A percentile compares a stretch with the other conserved stretches of the same genome.
These are phyloP conservation scores for Cotesia vestalis DNA, from an alignment of 1,140 invertebrate genomes.

Conservation along the genomic window DNA sequence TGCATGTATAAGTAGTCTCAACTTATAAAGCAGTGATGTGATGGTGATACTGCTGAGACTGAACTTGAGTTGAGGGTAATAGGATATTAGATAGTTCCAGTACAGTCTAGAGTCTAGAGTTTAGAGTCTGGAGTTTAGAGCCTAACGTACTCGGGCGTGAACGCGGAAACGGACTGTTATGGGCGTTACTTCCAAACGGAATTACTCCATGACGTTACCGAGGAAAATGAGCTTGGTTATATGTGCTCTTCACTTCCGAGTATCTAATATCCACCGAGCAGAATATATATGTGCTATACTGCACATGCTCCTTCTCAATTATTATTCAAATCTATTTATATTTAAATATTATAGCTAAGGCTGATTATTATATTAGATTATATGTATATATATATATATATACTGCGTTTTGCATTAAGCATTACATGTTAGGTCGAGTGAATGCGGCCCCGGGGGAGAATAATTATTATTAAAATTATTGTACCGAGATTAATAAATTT, in stretches of 20 bases:
- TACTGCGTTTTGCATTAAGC: no score
- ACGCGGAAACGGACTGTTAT: conserved; percentile 44
- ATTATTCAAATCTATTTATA: not conserved
- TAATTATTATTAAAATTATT: no score
- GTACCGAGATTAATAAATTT: no score
- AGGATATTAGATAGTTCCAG: conserved; percentile 1
- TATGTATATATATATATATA: no score
- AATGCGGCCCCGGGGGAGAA: no score
- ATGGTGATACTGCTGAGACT: conserved; percentile 18
- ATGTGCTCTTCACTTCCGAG: conserved; percentile 17
- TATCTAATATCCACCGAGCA: not conserved
- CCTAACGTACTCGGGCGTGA: conserved; percentile 43
- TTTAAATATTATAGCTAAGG: no score
- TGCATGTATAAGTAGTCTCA: conserved; percentile 17
- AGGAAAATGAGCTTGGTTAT: conserved; percentile 16
- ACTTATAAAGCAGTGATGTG: conserved; percentile 12
- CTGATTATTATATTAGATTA: not conserved
- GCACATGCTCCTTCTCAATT: no score
- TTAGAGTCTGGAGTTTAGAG: conserved; percentile 17
- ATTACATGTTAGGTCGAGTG: no score
- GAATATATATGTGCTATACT: no score
- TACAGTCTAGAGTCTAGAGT: no score
- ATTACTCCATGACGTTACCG: conserved; percentile 26
- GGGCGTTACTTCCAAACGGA: conserved; percentile 38
- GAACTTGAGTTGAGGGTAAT: conserved; percentile 3